Evolutionary conservation across 2,113 vertebrate species (phyloP).

Genomic region (Zonotrichia leucophrys): DNA sequence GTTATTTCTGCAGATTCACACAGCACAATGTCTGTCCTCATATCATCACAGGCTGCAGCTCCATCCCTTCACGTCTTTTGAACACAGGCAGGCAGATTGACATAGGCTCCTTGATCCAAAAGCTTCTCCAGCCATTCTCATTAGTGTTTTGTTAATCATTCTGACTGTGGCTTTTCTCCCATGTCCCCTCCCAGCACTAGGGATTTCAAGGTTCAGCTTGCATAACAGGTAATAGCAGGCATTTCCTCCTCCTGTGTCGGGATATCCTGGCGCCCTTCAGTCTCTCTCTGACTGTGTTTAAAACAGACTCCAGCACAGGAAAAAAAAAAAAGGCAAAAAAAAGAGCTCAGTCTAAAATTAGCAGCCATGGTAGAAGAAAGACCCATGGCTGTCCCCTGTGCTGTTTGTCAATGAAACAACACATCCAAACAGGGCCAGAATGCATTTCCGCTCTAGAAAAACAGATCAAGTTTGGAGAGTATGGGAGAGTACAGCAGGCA

Average conservation of each 20-base stretch:
- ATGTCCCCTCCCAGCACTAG: conserved; percentile 58
- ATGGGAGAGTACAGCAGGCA: background rate
- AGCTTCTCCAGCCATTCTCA: conserved; percentile 6
- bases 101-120: background rate
- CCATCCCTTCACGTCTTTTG: background rate
- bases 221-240: conserved; percentile 99
- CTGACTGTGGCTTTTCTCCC: conserved; percentile 31
- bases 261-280: conserved; percentile 99
- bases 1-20: background rate
- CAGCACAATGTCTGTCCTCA: background rate
- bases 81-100: background rate
- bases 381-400: conserved; percentile 49
- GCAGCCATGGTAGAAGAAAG: conserved; percentile 71
- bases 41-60: background rate
- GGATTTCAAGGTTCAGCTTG: conserved; percentile 83
- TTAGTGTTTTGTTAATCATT: conserved; percentile 34
- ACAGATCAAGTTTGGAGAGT: background rate
- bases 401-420: conserved; percentile 78
- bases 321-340: background rate
- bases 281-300: conserved; percentile 88
- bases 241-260: conserved; percentile 98
- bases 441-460: conserved; percentile 71
- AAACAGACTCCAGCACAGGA: conserved; percentile 78
- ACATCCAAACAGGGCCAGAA: conserved; percentile 65
- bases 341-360: conserved; percentile 85